Evolutionary conservation across 2,797 vertebrate species (phyloP), one percentile per base, ranked within the genome.

Genomic region (Notoglanidium macrostoma): DNA sequence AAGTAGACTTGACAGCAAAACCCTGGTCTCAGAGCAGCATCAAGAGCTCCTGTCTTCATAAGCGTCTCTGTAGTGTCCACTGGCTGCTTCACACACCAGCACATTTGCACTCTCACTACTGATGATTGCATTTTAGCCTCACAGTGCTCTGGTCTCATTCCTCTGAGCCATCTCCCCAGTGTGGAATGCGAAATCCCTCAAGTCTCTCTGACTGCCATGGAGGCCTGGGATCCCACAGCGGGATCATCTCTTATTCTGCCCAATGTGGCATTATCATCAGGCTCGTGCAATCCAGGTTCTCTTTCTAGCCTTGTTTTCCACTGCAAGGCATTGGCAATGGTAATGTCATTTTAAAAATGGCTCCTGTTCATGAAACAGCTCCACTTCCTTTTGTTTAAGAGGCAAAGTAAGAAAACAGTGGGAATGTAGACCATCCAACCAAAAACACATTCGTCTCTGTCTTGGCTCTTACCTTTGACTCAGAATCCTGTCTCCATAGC

Each of bases 401-500:
- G 46, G 44, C 63, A 35, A 54, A 51, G 65, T 46, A 81, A 77
- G 57, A 17, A 29, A 54, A 55, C 86, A 79, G 57, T 23, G 85
- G 55, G 57, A 55, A 84, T 49, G n/a, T 76, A 86, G 89, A 85
- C 68, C 49, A 83, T 88, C 87, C 85, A 85, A 89, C 85, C 46
- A 32, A 78, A 78, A 82, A 91, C 91, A 88, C 84, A 91, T 87
- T 85, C 87, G 90, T 93, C 91, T 93, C 90, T 82, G 90, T 88
- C 88, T 88, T 89, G 86, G 73, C 88, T 93, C 81, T 80, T 86
- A 91, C 89, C 86, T 83, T 84, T 88, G 92, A 91, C 84, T 91
- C 77, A 87, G 91, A 92, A 90, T 89, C 91, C 92, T 19, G 92
- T 95, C 92, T 90, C 94, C 94, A 95, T 95, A 94, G 91, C 90